A percentile compares a stretch with the other conserved stretches of the same genome.
phyloP scores from a whole-genome alignment of 2,888 invertebrate genomes.

The Coremacera marginata region DNA sequence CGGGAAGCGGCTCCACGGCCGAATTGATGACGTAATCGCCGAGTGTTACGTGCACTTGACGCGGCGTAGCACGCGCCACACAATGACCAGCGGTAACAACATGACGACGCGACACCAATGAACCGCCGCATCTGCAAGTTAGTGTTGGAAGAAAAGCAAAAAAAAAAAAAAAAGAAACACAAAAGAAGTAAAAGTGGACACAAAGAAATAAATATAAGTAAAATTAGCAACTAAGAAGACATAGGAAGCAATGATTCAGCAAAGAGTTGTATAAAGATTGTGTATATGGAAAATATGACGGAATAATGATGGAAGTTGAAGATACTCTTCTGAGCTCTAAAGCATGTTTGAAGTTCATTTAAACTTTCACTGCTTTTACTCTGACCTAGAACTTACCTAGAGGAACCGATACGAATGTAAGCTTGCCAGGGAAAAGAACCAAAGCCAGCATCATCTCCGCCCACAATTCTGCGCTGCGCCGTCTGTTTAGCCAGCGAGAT shows the following conservation, averaged over 20 bases:
- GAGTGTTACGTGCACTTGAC: slow-evolving; percentile 89
- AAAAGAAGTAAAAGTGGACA: background rate
- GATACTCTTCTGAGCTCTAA: too few relatives aligned
- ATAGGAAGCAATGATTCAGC: background rate
- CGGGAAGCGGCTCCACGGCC: slow-evolving; percentile 89
- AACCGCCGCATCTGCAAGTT: slow-evolving; percentile 85
- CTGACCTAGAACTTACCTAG: slow-evolving; percentile 72
- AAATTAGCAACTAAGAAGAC: background rate
- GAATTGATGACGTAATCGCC: slow-evolving; percentile 95
- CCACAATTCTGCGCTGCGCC: slow-evolving; percentile 90
- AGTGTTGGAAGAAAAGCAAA: background rate
- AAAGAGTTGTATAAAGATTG: too few relatives aligned
- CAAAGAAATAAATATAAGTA: too few relatives aligned
- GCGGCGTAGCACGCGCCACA: slow-evolving; percentile 89
- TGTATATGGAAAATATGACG: too few relatives aligned
- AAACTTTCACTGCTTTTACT: too few relatives aligned
- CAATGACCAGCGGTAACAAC: slow-evolving; percentile 96
- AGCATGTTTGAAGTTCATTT: too few relatives aligned
- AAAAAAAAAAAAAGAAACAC: background rate
- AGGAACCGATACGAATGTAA: slow-evolving; percentile 93
- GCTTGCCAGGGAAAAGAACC: slow-evolving; percentile 97
- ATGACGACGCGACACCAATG: slow-evolving; percentile 88
- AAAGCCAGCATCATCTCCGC: slow-evolving; percentile 94
- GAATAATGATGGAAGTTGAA: too few relatives aligned
- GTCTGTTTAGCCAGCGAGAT: slow-evolving; percentile 87